phyloP scores from a whole-genome alignment of 1,140 invertebrate genomes.

The Zaprionus taronus region DNA sequence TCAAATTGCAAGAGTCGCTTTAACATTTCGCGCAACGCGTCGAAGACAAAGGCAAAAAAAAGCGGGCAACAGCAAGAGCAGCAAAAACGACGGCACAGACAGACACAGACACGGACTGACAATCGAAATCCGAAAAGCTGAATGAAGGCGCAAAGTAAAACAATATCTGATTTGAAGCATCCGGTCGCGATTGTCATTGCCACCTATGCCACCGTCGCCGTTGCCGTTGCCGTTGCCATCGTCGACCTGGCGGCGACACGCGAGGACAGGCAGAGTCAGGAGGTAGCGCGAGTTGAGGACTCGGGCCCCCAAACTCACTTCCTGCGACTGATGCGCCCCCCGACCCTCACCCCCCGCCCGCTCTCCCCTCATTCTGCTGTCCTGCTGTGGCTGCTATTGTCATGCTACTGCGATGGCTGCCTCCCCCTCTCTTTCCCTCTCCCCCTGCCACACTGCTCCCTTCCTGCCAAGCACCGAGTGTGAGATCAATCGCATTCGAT shows the following conservation, averaged over 20 bases:
- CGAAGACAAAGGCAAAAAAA: slow-evolving; percentile 54
- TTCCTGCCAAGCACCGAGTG: slow-evolving; percentile 33
- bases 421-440: slow-evolving; percentile 8
- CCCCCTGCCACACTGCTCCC: background rate
- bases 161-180: slow-evolving; percentile 83
- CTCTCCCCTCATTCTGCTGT: background rate
- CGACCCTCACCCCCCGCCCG: background rate
- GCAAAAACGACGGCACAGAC: slow-evolving; percentile 63
- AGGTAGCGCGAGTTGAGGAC: slow-evolving; percentile 43
- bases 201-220: slow-evolving; percentile 71
- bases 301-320: slow-evolving; percentile 66
- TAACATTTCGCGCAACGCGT: slow-evolving; percentile 52
- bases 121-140: slow-evolving; percentile 80
- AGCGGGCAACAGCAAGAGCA: slow-evolving; percentile 28
- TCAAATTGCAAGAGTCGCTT: slow-evolving; percentile 71
- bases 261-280: slow-evolving; percentile 25
- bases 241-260: slow-evolving; percentile 36
- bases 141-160: slow-evolving; percentile 82
- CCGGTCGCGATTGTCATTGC: slow-evolving; percentile 82
- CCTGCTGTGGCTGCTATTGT: slow-evolving; percentile 17
- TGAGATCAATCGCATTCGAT: slow-evolving; percentile 82
- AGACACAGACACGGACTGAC: slow-evolving; percentile 49
- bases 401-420: slow-evolving; percentile 49
- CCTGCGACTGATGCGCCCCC: slow-evolving; percentile 49
- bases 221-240: background rate